Percentiles rank a stretch among this genome's conserved stretches.
Evolutionary conservation across 1,140 invertebrate species (phyloP).

Genomic region (Euura lappo): DNA sequence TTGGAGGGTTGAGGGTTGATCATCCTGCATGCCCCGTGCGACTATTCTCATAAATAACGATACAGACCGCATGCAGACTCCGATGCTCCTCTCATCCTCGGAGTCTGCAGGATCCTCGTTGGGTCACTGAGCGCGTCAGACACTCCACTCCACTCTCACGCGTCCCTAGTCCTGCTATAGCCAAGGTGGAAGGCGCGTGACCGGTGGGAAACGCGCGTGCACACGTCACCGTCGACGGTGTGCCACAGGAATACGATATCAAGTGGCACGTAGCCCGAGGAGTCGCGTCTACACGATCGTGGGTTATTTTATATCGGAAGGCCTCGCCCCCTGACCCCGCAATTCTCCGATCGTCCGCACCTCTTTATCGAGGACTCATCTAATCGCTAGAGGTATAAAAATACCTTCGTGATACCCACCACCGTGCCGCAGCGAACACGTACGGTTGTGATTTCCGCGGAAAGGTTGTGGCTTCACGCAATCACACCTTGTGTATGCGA

Average conservation of each 20-base stretch:
- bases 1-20: too few relatives aligned
- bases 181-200: constrained; percentile 16
- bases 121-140: neutral
- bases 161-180: neutral
- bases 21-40: too few relatives aligned
- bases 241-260: constrained; percentile 28
- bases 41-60: too few relatives aligned
- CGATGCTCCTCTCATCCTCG: neutral
- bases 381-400: neutral
- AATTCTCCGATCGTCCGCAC: neutral
- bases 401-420: neutral
- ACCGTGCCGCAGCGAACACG: neutral
- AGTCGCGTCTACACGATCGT: neutral
- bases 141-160: neutral
- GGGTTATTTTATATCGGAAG: neutral
- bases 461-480: neutral
- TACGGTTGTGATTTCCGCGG: constrained; percentile 1
- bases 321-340: neutral
- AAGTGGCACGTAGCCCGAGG: neutral
- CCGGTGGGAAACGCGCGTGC: constrained; percentile 25
- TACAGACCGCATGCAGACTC: too few relatives aligned
- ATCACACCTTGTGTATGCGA: neutral
- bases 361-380: neutral
- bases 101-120: neutral
- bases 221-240: constrained; percentile 26